Evolutionary conservation across 2,113 vertebrate species (phyloP).

Genomic region (Rhodinocichla rosea): DNA sequence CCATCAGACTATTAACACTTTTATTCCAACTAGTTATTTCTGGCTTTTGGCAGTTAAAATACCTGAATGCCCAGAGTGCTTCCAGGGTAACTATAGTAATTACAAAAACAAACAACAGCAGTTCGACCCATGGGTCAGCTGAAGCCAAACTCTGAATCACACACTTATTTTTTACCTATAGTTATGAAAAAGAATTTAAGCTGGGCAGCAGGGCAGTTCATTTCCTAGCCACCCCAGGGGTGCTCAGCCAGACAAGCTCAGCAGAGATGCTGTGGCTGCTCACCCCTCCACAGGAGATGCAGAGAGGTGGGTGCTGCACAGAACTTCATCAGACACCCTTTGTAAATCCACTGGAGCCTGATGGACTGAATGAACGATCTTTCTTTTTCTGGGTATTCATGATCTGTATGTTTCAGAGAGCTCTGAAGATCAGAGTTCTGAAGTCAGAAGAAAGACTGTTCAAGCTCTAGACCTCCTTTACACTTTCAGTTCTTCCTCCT

Average conservation of each 20-base stretch:
- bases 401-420: neutral
- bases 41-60: conserved; percentile 39
- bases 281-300: neutral
- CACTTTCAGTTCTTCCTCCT: neutral
- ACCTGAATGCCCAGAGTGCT: conserved; percentile 27
- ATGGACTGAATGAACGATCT: neutral
- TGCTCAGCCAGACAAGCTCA: neutral
- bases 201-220: neutral
- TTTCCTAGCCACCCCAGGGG: neutral
- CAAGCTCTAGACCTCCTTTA: neutral
- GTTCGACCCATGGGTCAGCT: conserved; percentile 2
- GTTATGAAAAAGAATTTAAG: neutral
- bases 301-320: neutral
- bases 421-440: neutral
- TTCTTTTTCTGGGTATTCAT: neutral
- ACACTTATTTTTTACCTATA: conserved; percentile 34
- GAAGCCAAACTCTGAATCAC: conserved; percentile 60
- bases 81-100: conserved; percentile 70
- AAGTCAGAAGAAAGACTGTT: neutral
- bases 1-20: conserved; percentile 62
- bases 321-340: neutral
- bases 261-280: neutral
- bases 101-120: conserved; percentile 60
- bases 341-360: neutral
- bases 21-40: conserved; percentile 65